Evolutionary conservation across 2,113 vertebrate genomes (phyloP).

Genomic region (Sapayoa aenigma): DNA sequence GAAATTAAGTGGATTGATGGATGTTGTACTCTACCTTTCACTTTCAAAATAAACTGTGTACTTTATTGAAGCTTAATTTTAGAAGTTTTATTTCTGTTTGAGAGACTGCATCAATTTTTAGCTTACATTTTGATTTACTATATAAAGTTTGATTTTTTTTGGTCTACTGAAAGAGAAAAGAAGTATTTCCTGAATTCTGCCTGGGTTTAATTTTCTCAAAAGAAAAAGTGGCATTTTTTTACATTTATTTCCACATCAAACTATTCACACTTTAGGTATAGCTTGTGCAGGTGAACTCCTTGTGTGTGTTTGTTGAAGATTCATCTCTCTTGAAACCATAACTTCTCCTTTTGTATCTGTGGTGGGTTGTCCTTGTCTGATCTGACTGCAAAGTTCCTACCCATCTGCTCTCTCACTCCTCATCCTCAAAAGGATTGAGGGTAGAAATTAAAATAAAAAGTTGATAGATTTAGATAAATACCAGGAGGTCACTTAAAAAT

Average conservation of each 20-base stretch:
- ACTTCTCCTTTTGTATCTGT: background rate
- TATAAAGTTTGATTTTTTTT: background rate
- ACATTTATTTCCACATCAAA: background rate
- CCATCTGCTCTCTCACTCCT: background rate
- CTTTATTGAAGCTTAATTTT: background rate
- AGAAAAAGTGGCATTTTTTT: background rate
- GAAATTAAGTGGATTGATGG: background rate
- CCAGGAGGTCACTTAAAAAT: background rate
- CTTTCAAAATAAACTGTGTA: background rate
- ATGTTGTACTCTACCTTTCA: background rate
- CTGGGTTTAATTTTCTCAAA: background rate
- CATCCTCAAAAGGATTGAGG: background rate
- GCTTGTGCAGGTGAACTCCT: background rate
- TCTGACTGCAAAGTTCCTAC: background rate
- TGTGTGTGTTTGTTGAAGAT: background rate
- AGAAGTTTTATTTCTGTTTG: background rate
- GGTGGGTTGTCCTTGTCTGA: background rate
- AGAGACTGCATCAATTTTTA: background rate
- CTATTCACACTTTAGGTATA: background rate
- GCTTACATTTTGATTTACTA: background rate
- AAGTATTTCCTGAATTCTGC: background rate
- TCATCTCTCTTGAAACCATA: background rate
- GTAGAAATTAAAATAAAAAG: background rate
- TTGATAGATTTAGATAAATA: background rate
- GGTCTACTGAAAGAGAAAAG: background rate